Evolutionary conservation across 2,888 invertebrate genomes (phyloP), one percentile per base, ranked within the genome.

Genomic region (Drosophila kuntzei): DNA sequence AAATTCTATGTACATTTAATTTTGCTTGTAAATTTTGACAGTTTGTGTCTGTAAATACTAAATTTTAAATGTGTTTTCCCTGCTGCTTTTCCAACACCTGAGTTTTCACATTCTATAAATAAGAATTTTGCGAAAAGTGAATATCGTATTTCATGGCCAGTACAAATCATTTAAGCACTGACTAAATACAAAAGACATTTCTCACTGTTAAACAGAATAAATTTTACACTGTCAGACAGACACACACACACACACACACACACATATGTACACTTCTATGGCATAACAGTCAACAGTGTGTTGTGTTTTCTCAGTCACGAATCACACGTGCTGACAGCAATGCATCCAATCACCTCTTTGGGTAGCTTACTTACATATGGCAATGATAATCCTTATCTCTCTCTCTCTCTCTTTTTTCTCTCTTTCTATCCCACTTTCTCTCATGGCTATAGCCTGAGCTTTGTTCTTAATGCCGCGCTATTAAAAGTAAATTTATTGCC

Each of bases 401-500:
- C 32, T n/a, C 5, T 20, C 55, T 9, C 37, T 20, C 12, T 6
- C n/a, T 16, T 6, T 3, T 14, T n/a, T 25, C 55, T 16, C 25
- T 20, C 25, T 11, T 3, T 14, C 16, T 22, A 5, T 20, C 7
- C 4, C 7, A 3, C 18, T n/a, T 6, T 2, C 14, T 14, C 32
- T 20, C 18, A n/a, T n/a, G n/a, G n/a, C n/a, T 22, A n/a, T 8
- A 49, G 64, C 20, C 49, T 39, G 18, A 37, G 39, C 50, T 60
- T 64, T 25, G 57, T 60, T 50, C 67, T 76, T 71, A 70, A 76
- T 76, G 63, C 65, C 67, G 34, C 16, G 70, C 80, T 71, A 81
- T 83, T 80, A 80, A 74, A 81, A 71, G 59, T 69, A 78, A 80
- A 85, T 84, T 86, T 86, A 84, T 84, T 54, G 71, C 73, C 86